A percentile compares a stretch with the other conserved stretches of the same genome.
These are phyloP conservation scores for Ditula angustiorana DNA, from an alignment of 2,888 invertebrate species.

Conservation along the genomic window DNA sequence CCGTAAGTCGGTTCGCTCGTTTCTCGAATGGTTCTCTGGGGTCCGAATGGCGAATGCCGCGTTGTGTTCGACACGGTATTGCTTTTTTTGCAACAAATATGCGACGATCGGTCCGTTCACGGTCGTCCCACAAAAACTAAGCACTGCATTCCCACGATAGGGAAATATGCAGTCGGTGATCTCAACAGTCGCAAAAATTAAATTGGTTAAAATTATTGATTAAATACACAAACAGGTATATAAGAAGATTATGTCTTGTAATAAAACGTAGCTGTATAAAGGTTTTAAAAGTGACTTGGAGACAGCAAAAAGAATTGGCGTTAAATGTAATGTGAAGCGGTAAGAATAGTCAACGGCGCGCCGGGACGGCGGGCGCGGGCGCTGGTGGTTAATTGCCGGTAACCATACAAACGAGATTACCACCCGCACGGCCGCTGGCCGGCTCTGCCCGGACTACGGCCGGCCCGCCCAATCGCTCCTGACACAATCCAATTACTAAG, in stretches of 20 bases:
- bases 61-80: slow-evolving; percentile 23
- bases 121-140: slow-evolving; percentile 30
- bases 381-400: slow-evolving; percentile 69
- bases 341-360: slow-evolving; percentile 40
- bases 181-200: slow-evolving; percentile 5
- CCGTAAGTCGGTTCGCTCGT: slow-evolving; percentile 11
- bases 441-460: slow-evolving; percentile 41
- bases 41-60: slow-evolving; percentile 11
- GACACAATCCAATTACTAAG: slow-evolving; percentile 67
- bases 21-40: slow-evolving; percentile 9
- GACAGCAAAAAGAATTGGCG: neutral
- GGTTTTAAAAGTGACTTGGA: neutral
- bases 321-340: slow-evolving; percentile 14
- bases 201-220: neutral
- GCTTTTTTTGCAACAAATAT: slow-evolving; percentile 36
- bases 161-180: slow-evolving; percentile 29
- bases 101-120: slow-evolving; percentile 30
- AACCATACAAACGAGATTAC: slow-evolving; percentile 72
- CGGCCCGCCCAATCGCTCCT: slow-evolving; percentile 55
- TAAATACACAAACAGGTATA: neutral
- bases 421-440: slow-evolving; percentile 45
- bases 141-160: slow-evolving; percentile 37
- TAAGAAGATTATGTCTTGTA: too few relatives aligned
- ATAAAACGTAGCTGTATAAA: too few relatives aligned
- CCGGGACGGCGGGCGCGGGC: slow-evolving; percentile 46